phyloP scores from a whole-genome alignment of 2,888 invertebrate genomes.

The Microplitis deprimator region DNA sequence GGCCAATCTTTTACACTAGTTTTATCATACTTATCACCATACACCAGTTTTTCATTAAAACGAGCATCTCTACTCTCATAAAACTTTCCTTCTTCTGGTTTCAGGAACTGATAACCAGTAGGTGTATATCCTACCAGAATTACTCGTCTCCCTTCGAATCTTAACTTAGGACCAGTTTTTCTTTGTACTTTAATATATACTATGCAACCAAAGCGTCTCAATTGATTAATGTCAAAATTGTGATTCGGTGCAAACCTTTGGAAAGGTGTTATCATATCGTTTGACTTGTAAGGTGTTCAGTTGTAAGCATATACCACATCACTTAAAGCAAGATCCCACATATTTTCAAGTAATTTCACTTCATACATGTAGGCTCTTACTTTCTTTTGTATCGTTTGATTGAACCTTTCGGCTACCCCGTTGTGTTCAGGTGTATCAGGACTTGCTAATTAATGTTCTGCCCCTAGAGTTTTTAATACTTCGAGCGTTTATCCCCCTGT shows the following conservation, averaged over 20 bases:
- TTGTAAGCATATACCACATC: conserved; percentile 49
- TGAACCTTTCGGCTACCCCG: conserved; percentile 45
- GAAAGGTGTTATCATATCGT: conserved; percentile 40
- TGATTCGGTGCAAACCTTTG: conserved; percentile 41
- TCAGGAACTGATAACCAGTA: conserved; percentile 45
- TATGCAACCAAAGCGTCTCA: too few species aligned
- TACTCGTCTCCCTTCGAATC: too few species aligned
- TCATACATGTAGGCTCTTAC: conserved; percentile 44
- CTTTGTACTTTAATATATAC: too few species aligned
- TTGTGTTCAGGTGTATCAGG: conserved; percentile 45
- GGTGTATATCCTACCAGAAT: too few species aligned
- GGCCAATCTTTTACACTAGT: conserved; percentile 34
- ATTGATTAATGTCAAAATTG: conserved; percentile 40
- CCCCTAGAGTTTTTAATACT: conserved; percentile 45
- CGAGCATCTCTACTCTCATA: conserved; percentile 48
- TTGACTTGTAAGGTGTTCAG: conserved; percentile 44
- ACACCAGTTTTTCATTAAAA: conserved; percentile 50
- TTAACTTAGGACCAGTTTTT: too few species aligned
- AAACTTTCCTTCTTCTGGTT: conserved; percentile 43
- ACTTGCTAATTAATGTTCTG: conserved; percentile 37
- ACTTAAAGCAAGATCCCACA: conserved; percentile 47
- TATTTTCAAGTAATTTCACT: conserved; percentile 43
- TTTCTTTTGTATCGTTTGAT: conserved; percentile 48
- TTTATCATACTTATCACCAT: conserved; percentile 45
- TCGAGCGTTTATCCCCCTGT: conserved; percentile 48